Percentiles rank a stretch among this genome's conserved stretches.
These are phyloP conservation scores for Scomber scombrus DNA, from an alignment of 2,113 vertebrate species.

Conservation along the genomic window DNA sequence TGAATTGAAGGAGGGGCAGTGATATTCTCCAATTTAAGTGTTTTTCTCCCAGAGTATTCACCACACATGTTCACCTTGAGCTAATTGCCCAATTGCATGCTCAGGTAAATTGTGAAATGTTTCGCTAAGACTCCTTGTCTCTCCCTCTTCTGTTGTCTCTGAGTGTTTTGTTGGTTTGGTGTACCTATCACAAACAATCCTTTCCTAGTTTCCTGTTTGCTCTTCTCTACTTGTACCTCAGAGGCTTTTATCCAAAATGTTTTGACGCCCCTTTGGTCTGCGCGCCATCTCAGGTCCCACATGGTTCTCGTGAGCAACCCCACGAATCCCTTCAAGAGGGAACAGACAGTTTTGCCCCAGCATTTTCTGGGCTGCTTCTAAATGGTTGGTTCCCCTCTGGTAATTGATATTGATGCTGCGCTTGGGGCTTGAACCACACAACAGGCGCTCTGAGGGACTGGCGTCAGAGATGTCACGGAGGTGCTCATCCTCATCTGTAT, in stretches of 20 bases:
- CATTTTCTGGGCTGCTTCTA: constrained; percentile 87
- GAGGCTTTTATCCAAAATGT: constrained; percentile 89
- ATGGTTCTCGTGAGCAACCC: constrained; percentile 91
- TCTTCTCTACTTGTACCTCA: constrained; percentile 80
- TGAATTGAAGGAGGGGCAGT: constrained; percentile 76
- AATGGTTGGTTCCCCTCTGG: constrained; percentile 90
- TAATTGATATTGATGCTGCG: constrained; percentile 87
- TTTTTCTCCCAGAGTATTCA: constrained; percentile 76
- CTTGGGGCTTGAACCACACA: constrained; percentile 88
- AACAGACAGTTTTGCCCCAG: constrained; percentile 96
- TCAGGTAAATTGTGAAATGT: constrained; percentile 69
- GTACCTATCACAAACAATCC: constrained; percentile 50
- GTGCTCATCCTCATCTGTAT: constrained; percentile 98
- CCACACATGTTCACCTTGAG: constrained; percentile 52
- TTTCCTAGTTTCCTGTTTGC: constrained; percentile 39
- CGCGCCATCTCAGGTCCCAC: constrained; percentile 89
- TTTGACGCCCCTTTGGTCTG: constrained; percentile 89
- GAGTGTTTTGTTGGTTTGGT: constrained; percentile 54
- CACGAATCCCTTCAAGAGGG: constrained; percentile 85
- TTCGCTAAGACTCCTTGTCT: constrained; percentile 34
- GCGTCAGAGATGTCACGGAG: constrained; percentile 90
- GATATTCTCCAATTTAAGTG: constrained; percentile 70
- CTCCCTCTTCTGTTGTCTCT: constrained; percentile 38
- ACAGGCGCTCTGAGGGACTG: constrained; percentile 88
- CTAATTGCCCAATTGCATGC: constrained; percentile 49